These are phyloP conservation scores for Calidris pugnax DNA, from an alignment of 2,113 vertebrate genomes.

Conservation along the genomic window DNA sequence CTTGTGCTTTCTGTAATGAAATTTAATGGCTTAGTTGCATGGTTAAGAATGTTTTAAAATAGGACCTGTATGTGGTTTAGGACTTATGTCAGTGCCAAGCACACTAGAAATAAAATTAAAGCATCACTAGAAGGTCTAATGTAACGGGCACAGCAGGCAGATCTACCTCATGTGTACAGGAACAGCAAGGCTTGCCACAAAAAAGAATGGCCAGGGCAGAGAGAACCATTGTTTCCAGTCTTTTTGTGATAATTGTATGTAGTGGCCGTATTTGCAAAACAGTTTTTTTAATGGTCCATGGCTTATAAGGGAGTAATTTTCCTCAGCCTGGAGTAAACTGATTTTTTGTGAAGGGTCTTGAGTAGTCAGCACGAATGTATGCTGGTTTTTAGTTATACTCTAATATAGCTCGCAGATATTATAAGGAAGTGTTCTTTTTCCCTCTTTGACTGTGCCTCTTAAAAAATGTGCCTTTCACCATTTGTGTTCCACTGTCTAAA, in stretches of 20 bases:
- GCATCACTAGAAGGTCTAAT: neutral
- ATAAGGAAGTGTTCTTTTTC: neutral
- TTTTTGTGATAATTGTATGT: accelerated
- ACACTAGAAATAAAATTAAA: neutral
- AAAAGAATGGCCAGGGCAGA: neutral
- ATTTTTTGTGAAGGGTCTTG: neutral
- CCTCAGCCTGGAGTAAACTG: neutral
- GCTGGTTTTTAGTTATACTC: neutral
- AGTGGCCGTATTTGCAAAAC: neutral
- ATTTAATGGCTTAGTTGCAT: neutral
- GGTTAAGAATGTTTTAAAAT: neutral
- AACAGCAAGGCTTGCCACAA: neutral
- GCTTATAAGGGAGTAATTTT: neutral
- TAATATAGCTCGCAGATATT: neutral
- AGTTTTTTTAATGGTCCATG: neutral
- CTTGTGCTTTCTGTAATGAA: neutral
- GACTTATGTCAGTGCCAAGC: neutral
- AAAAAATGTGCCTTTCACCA: neutral
- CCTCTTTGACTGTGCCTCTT: neutral
- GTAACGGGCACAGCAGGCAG: neutral
- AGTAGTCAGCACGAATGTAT: neutral
- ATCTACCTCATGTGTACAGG: neutral
- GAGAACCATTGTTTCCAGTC: neutral
- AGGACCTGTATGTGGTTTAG: neutral
- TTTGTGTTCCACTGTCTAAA: neutral